These are phyloP conservation scores for Labeo calbasu DNA, from an alignment of 2,797 vertebrate species.

Conservation along the genomic window DNA sequence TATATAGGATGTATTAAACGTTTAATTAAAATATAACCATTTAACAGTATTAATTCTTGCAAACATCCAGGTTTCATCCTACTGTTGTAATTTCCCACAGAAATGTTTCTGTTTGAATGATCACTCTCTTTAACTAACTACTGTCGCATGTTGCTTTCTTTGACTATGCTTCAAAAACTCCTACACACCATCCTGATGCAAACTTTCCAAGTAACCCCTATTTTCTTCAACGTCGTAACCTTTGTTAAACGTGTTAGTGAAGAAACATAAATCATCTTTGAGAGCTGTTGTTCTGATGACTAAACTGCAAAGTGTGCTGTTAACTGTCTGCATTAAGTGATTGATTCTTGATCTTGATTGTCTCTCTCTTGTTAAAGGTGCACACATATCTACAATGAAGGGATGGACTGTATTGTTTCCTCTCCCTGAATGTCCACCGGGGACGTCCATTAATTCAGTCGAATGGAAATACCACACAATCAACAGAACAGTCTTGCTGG, in stretches of 20 bases:
- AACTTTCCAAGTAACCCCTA: neutral
- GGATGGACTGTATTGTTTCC: constrained; percentile 18
- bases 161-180: neutral
- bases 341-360: neutral
- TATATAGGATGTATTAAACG: neutral
- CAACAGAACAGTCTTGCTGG: constrained; percentile 27
- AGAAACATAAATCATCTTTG: neutral
- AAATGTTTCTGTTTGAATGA: neutral
- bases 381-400: neutral
- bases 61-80: neutral
- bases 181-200: neutral
- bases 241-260: neutral
- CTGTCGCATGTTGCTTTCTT: neutral
- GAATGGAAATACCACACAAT: constrained; percentile 42
- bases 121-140: neutral
- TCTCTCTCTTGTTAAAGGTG: constrained; percentile 23
- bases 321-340: neutral
- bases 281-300: neutral
- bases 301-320: neutral
- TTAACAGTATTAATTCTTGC: neutral
- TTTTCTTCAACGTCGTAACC: neutral
- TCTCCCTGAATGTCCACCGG: neutral
- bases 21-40: neutral
- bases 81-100: neutral
- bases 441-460: neutral